These are phyloP conservation scores for Rhinolophus ferrumequinum DNA, from an alignment of 2,113 vertebrate species.

Conservation along the genomic window DNA sequence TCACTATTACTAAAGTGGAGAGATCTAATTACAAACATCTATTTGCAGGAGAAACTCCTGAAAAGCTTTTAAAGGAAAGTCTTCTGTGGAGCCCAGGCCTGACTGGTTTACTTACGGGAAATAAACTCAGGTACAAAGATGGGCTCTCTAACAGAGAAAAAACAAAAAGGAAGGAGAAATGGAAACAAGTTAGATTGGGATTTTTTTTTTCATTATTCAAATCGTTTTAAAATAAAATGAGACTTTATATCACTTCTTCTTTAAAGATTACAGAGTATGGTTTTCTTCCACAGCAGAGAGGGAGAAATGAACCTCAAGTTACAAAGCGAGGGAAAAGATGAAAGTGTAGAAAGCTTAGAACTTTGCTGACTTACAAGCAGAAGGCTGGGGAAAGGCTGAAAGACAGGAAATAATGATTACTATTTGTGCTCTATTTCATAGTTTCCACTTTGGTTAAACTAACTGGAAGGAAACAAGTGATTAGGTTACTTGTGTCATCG, in stretches of 20 bases:
- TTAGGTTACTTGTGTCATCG: conserved; percentile 70
- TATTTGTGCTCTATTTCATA: conserved; percentile 64
- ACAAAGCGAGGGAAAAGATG: conserved; percentile 39
- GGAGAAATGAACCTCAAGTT: conserved; percentile 54
- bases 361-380: conserved; percentile 45
- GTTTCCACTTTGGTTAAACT: conserved; percentile 77
- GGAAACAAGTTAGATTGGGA: not conserved
- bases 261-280: conserved; percentile 21
- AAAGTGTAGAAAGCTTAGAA: conserved; percentile 61
- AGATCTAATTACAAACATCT: conserved; percentile 56
- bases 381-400: conserved; percentile 21
- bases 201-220: conserved; percentile 16
- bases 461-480: conserved; percentile 75
- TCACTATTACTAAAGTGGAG: conserved; percentile 31
- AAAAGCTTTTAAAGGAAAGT: conserved; percentile 28
- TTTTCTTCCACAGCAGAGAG: conserved; percentile 48
- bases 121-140: not conserved
- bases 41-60: conserved; percentile 34
- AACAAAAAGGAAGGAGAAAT: not conserved
- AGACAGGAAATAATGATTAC: conserved; percentile 66
- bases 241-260: not conserved
- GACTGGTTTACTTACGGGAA: not conserved
- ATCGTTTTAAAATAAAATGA: conserved; percentile 7
- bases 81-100: not conserved
- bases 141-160: not conserved